phyloP scores from a whole-genome alignment of 2,888 invertebrate genomes.

The Lasioglossum zephyrum region DNA sequence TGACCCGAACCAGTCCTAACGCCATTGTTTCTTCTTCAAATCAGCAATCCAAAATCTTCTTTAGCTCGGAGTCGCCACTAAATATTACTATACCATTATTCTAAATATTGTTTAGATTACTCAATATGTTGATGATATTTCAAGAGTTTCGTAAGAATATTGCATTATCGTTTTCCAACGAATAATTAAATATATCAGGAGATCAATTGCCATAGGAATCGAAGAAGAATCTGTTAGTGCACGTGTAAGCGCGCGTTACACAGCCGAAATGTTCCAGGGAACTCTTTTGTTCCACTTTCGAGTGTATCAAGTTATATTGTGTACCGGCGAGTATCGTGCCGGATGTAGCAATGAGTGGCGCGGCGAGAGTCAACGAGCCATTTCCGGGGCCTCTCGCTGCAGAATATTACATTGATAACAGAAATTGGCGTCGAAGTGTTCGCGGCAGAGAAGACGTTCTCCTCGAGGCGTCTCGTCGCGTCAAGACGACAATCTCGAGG shows the following conservation, averaged over 20 bases:
- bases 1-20: background rate
- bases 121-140: too few relatives aligned
- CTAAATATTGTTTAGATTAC: too few relatives aligned
- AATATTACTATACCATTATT: too few relatives aligned
- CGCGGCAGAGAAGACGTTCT: slow-evolving; percentile 58
- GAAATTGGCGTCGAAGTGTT: slow-evolving; percentile 76
- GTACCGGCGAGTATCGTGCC: slow-evolving; percentile 77
- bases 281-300: slow-evolving; percentile 78
- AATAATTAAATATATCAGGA: background rate
- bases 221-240: background rate
- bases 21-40: background rate
- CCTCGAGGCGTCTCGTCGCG: slow-evolving; percentile 6
- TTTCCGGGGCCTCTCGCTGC: slow-evolving; percentile 81
- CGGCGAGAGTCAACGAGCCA: slow-evolving; percentile 82
- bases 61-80: too few relatives aligned
- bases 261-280: slow-evolving; percentile 50
- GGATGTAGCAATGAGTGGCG: slow-evolving; percentile 83
- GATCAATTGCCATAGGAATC: background rate
- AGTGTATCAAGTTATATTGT: slow-evolving; percentile 78
- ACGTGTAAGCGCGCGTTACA: slow-evolving; percentile 19
- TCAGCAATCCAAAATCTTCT: too few relatives aligned
- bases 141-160: too few relatives aligned
- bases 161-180: background rate
- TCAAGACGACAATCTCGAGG: too few relatives aligned
- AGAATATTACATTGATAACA: slow-evolving; percentile 81